These are phyloP conservation scores for Aphodius granarius DNA, from an alignment of 2,888 invertebrate species.

Conservation along the genomic window DNA sequence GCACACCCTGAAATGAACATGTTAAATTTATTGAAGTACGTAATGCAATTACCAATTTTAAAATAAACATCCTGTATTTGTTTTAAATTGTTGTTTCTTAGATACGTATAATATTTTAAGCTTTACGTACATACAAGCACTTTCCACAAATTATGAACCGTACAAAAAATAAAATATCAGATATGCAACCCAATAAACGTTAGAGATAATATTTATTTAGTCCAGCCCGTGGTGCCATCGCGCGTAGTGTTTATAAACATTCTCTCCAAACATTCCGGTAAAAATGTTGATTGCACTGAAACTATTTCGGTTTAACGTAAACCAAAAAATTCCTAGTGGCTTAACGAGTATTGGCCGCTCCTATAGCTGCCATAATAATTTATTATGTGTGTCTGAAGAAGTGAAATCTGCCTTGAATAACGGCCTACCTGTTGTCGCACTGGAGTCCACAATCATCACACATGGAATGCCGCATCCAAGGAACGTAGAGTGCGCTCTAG, in stretches of 20 bases:
- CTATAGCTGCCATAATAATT: background rate
- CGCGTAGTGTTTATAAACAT: background rate
- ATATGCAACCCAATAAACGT: background rate
- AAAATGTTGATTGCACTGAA: background rate
- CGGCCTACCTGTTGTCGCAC: constrained; percentile 79
- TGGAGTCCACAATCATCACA: constrained; percentile 97
- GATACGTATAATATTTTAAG: too few species aligned
- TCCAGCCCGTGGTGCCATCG: background rate
- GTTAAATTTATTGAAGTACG: too few species aligned
- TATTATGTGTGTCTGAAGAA: constrained; percentile 53
- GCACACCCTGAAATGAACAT: too few species aligned
- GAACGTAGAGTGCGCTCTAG: constrained; percentile 82
- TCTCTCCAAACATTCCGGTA: background rate
- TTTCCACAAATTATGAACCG: background rate
- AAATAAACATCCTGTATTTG: too few species aligned
- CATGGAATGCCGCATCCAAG: constrained; percentile 97
- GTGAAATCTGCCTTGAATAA: constrained; percentile 66
- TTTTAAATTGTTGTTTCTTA: too few species aligned
- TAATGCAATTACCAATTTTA: too few species aligned
- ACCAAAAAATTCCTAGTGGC: background rate
- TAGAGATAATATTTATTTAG: background rate
- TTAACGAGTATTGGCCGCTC: background rate
- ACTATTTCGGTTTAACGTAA: background rate
- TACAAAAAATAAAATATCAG: background rate
- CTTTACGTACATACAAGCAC: too few species aligned